These are phyloP conservation scores for Diadegma fenestrale DNA, from an alignment of 2,888 invertebrate genomes.

Conservation along the genomic window DNA sequence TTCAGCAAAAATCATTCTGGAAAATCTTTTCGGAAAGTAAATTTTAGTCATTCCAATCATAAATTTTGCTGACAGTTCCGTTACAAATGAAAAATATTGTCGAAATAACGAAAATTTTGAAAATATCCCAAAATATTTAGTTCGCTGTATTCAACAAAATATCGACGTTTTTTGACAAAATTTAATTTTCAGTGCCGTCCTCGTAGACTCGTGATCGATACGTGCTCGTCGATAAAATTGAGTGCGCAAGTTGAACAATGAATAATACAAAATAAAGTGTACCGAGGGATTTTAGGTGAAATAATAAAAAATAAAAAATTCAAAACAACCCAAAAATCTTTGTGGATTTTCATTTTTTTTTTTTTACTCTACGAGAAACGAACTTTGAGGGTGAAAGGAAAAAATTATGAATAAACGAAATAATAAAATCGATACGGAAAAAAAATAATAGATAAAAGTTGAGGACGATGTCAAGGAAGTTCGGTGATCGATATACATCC, in stretches of 20 bases:
- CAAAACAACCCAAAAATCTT: slow-evolving; percentile 32
- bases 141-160: no score
- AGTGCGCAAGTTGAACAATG: slow-evolving; percentile 61
- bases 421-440: slow-evolving; percentile 54
- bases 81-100: no score
- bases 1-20: no score
- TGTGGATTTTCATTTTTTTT: slow-evolving; percentile 26
- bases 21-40: no score
- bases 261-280: slow-evolving; percentile 66
- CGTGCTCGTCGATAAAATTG: slow-evolving; percentile 76
- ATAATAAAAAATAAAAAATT: slow-evolving; percentile 67
- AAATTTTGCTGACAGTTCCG: no score
- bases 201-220: slow-evolving; percentile 74
- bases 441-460: slow-evolving; percentile 68
- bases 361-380: slow-evolving; percentile 42
- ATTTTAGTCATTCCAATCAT: no score
- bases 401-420: slow-evolving; percentile 64
- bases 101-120: no score
- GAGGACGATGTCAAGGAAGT: slow-evolving; percentile 68
- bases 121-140: no score
- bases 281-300: slow-evolving; percentile 48
- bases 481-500: slow-evolving; percentile 82
- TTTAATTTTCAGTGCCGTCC: no score
- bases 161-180: no score
- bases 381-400: slow-evolving; percentile 50